Conservation (phyloP, 2,797 vertebrate genomes). For the Alca torda region DNA sequence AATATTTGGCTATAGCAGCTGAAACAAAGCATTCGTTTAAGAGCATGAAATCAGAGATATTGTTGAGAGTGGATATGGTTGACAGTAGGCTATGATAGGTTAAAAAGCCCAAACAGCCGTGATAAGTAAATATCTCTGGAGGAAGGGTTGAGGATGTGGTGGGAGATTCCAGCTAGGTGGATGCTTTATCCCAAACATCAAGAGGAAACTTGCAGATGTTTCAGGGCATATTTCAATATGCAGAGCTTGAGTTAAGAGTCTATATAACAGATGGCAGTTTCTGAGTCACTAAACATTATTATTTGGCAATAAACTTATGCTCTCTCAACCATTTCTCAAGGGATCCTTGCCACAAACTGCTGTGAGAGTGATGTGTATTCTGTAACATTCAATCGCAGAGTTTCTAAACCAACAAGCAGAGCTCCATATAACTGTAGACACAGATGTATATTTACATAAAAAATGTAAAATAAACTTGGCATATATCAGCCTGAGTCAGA, state of each 20-base stretch:
- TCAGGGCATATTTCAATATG: constrained; percentile 47
- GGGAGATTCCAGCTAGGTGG: neutral
- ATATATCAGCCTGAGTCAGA: neutral
- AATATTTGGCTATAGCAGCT: neutral
- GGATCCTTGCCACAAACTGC: constrained; percentile 53
- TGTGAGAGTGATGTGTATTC: constrained; percentile 9
- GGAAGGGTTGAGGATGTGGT: neutral
- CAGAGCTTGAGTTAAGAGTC: constrained; percentile 46
- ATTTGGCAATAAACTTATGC: constrained; percentile 53
- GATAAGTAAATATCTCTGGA: neutral
- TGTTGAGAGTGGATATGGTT: neutral
- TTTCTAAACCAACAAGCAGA: neutral
- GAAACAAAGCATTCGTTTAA: neutral
- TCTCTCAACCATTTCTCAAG: constrained; percentile 36
- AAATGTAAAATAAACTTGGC: neutral
- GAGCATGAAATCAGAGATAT: neutral
- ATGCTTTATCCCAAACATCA: neutral
- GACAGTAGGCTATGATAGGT: neutral
- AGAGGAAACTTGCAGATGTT: constrained; percentile 42
- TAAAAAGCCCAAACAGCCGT: neutral
- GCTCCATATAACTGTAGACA: neutral
- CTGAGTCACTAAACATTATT: constrained; percentile 66
- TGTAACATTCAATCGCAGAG: neutral
- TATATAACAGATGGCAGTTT: constrained; percentile 64
- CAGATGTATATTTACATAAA: neutral